A percentile compares a stretch with the other conserved stretches of the same genome.
These are phyloP conservation scores for Tricholauxania praeusta DNA, from an alignment of 2,888 invertebrate species.

Conservation along the genomic window DNA sequence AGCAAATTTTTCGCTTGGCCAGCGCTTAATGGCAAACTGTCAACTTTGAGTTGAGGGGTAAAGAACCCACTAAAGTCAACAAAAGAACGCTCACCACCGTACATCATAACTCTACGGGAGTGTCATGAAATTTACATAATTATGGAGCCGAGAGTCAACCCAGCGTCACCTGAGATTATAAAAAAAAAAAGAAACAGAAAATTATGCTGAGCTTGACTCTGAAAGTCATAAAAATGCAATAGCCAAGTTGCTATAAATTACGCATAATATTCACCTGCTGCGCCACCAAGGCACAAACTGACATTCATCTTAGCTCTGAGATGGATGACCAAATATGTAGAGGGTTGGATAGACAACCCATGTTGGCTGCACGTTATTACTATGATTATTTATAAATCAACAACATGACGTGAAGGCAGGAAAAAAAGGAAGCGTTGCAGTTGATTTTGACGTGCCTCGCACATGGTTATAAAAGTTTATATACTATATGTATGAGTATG, in stretches of 20 bases:
- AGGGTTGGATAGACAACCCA: slow-evolving; percentile 7
- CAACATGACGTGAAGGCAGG: neutral
- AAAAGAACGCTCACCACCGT: no score
- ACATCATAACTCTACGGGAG: slow-evolving; percentile 44
- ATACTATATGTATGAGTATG: no score
- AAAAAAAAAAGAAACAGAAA: neutral
- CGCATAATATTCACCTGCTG: slow-evolving; percentile 26
- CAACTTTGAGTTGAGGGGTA: neutral
- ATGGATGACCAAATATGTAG: slow-evolving; percentile 1
- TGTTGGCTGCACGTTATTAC: neutral
- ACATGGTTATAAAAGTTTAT: neutral
- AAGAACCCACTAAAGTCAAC: neutral
- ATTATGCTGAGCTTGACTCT: no score
- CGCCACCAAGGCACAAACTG: neutral
- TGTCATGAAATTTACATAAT: slow-evolving; percentile 53
- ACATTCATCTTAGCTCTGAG: neutral
- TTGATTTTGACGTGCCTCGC: slow-evolving; percentile 11
- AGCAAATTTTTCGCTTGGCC: neutral
- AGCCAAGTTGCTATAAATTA: slow-evolving; percentile 25
- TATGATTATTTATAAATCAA: slow-evolving; percentile 24
- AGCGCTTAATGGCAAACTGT: slow-evolving; percentile 12
- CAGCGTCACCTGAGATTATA: slow-evolving; percentile 14
- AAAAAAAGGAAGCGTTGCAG: neutral
- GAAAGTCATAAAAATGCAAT: neutral
- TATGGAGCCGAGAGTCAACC: slow-evolving; percentile 37